These are phyloP conservation scores for Charina bottae DNA, from an alignment of 2,113 vertebrate species.

Conservation along the genomic window DNA sequence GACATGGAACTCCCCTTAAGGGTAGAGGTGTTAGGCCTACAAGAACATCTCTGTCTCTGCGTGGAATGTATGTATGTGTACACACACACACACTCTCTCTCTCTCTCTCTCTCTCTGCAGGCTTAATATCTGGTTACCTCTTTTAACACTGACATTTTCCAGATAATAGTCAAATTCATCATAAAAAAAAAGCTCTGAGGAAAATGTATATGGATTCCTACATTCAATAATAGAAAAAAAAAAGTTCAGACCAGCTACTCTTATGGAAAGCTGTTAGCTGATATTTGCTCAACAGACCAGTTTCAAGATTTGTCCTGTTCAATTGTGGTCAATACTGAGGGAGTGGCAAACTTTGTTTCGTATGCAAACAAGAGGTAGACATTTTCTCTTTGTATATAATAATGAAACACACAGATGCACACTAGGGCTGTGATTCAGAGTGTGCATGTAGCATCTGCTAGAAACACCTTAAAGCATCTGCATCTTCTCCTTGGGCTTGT, in stretches of 20 bases:
- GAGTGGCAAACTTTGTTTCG: background rate
- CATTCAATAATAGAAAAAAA: background rate
- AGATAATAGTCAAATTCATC: background rate
- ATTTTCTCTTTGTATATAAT: background rate
- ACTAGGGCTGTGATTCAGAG: background rate
- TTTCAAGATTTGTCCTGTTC: background rate
- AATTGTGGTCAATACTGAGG: background rate
- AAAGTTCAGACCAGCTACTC: background rate
- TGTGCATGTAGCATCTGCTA: background rate
- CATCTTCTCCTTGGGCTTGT: background rate
- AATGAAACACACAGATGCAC: background rate
- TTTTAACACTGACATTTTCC: background rate
- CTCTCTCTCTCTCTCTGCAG: background rate
- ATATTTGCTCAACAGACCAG: background rate
- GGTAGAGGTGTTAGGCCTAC: background rate
- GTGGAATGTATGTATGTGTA: background rate
- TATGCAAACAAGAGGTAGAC: background rate
- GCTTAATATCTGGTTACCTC: background rate
- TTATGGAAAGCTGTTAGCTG: background rate
- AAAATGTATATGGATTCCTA: background rate
- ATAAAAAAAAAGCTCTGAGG: background rate
- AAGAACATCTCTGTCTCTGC: background rate
- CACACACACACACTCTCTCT: too few species aligned
- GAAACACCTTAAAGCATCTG: background rate
- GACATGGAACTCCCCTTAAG: conserved; percentile 9